Evolutionary conservation across 1,140 invertebrate species (phyloP).

Genomic region (Cotesia typhae): DNA sequence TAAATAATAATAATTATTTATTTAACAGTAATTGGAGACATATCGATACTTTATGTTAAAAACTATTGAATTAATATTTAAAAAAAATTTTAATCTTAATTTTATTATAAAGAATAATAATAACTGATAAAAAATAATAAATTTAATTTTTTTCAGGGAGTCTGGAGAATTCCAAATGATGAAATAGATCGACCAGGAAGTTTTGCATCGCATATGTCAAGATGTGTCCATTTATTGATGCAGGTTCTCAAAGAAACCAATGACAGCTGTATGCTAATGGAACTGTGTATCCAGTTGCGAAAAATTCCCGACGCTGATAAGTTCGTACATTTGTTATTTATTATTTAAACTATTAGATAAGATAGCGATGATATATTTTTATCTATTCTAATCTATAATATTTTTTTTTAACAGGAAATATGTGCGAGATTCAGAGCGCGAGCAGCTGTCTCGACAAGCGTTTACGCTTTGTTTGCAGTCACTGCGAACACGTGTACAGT

Average conservation of each 20-base stretch:
- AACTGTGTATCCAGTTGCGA: constrained; percentile 80
- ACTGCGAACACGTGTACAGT: constrained; percentile 64
- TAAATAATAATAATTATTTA: no score
- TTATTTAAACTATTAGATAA: constrained; percentile 2
- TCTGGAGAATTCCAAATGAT: constrained; percentile 88
- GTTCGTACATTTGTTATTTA: constrained; percentile 62
- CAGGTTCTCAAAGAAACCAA: constrained; percentile 81
- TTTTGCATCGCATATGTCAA: constrained; percentile 90
- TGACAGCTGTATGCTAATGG: constrained; percentile 83
- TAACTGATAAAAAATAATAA: background rate
- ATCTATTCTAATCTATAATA: no score
- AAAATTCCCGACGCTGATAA: constrained; percentile 84
- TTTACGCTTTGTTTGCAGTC: constrained; percentile 74
- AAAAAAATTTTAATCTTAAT: background rate
- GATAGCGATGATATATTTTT: constrained; percentile 30
- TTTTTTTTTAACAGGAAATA: constrained; percentile 71
- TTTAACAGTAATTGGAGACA: no score
- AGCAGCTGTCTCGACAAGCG: constrained; percentile 79
- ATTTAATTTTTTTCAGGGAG: constrained; percentile 70
- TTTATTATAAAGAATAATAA: background rate
- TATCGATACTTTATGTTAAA: no score
- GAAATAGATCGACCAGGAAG: constrained; percentile 93
- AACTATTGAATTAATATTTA: background rate
- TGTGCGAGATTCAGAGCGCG: constrained; percentile 80
- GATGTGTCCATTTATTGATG: constrained; percentile 81